Base-by-base conservation (phyloP, 2,888 invertebrate genomes). In the Clitarchus hookeri region DNA sequence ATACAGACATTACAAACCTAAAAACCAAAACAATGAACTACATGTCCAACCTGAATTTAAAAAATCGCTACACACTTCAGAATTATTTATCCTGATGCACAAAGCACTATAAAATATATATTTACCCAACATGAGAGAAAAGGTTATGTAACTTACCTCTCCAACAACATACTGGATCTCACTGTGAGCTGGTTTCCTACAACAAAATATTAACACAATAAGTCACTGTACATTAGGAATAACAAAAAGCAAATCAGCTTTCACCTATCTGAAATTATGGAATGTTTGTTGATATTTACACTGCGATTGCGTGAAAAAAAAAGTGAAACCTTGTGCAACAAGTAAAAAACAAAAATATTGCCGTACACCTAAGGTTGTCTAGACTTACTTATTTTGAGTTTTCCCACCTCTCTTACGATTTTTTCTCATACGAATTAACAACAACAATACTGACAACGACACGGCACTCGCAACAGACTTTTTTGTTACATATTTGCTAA, bases 401-500 rank as follows among this genome's bases (percentile, higher is more conserved):
- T 90, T 90, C 88, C 90, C 91, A 89, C 93, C 93, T 80, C 19
- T 84, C 91, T 93, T 93, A 91, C 92, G 90, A 89, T 91, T 90
- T 92, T 91, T 91, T 90, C 93, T 92, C 91, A 93, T 92, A 89
- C 93, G 91, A 91, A 93, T 91, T 90, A 93, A 93, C 94, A 94
- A 92, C 90, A 94, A 90, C 82, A 95, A 91, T 53, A 94, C 93
- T 65, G 95, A 93, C 78, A 95, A 92, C 87, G 95, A 95, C 89
- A 95, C 94, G 87, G 95, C 92, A 88, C 94, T 95, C 88, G 95
- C 93, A 89, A 94, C 93, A 91, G 94, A 94, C 91, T 94, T 95
- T 91, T 94, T 94, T 89, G 94, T 94, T 88, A 95, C 93, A 90
- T 95, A 92, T 94, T 96, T 96, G 92, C 96, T 96, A 88, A 96